Evolutionary conservation across 2,797 vertebrate genomes (phyloP).

Genomic region (Peromyscus aztecus): DNA sequence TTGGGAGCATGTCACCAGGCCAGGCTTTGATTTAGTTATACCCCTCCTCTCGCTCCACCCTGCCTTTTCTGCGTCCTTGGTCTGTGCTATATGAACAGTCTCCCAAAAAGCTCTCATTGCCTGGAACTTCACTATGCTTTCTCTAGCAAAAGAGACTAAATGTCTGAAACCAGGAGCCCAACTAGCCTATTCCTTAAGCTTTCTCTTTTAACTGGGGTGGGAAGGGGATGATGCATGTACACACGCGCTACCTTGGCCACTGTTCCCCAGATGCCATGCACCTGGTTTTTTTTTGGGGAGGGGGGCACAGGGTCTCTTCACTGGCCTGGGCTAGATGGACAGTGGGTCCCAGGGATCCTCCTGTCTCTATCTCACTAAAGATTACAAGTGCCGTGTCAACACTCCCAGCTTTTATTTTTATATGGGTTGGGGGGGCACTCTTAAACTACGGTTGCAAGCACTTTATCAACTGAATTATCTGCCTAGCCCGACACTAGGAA

Average conservation of each 20-base stretch:
- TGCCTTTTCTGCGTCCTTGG: not conserved
- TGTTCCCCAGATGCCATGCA: not conserved
- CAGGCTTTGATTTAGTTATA: not conserved
- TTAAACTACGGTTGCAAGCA: not conserved
- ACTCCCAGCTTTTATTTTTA: not conserved
- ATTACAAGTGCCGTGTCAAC: not conserved
- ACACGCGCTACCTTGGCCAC: too few species aligned
- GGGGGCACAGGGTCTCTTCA: not conserved
- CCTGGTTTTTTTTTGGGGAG: not conserved
- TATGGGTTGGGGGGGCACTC: too few species aligned
- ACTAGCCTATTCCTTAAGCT: not conserved
- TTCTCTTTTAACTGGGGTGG: not conserved
- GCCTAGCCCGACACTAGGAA: not conserved
- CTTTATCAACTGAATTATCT: not conserved
- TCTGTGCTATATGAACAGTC: not conserved
- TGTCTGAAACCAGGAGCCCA: not conserved
- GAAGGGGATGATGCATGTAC: not conserved
- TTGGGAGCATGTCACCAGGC: not conserved
- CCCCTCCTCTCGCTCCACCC: not conserved
- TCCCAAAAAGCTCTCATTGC: not conserved
- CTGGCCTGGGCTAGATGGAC: not conserved
- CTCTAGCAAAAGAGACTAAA: not conserved
- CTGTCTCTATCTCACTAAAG: not conserved
- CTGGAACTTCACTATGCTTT: not conserved
- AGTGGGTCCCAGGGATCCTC: too few species aligned